A percentile compares a stretch with the other conserved stretches of the same genome.
phyloP scores from a whole-genome alignment of 2,797 vertebrate genomes.

The Miichthys miiuy region DNA sequence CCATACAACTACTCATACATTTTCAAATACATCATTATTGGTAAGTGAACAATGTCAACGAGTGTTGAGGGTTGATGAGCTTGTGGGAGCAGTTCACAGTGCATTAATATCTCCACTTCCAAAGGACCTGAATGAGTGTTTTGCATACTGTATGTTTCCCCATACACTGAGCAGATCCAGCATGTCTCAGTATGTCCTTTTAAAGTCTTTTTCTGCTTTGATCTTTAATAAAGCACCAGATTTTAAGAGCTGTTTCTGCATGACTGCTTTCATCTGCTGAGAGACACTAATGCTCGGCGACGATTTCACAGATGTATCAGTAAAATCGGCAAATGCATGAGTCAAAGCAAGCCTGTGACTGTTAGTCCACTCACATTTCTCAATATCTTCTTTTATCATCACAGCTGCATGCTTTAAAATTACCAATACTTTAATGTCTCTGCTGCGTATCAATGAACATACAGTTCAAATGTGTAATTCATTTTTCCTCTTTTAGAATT shows the following conservation, averaged over 20 bases:
- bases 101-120: neutral
- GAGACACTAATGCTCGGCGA: neutral
- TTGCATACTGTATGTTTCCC: neutral
- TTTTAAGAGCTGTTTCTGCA: constrained; percentile 5
- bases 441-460: neutral
- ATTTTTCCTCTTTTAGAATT: neutral
- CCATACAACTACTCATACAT: constrained; percentile 99
- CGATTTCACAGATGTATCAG: neutral
- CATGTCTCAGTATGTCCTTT: neutral
- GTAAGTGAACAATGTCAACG: constrained; percentile 84
- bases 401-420: neutral
- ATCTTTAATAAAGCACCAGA: neutral
- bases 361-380: neutral
- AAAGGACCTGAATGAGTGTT: neutral
- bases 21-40: constrained; percentile 99
- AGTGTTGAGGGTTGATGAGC: neutral
- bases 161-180: neutral
- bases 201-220: neutral
- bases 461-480: neutral
- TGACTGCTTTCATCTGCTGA: neutral
- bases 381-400: neutral
- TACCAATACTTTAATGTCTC: neutral
- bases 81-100: neutral
- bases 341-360: neutral
- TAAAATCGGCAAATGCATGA: neutral